Evolutionary conservation across 1,140 invertebrate species (phyloP), one percentile per base, ranked within the genome.

Genomic region (Macrotrachela quadricornifera): DNA sequence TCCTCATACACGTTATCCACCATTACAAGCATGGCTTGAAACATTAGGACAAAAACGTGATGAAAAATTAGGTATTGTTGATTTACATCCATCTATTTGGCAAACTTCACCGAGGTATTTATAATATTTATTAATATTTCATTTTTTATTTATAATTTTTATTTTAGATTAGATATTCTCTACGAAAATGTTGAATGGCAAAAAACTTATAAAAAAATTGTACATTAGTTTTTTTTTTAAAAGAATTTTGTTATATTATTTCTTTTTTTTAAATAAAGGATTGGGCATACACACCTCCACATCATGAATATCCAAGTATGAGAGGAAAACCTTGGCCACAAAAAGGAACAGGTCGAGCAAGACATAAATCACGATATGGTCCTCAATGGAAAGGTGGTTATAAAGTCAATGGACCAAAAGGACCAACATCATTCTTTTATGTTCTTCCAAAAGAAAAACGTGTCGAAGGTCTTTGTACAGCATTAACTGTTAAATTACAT

Each of bases 321-420:
- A 85, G 68, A 6, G 71, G 76, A 38, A 95, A 94, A 63, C 88
- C 88, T 0, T 91, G 86, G 84, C 84, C 82, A 10, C 92, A 97
- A 64, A 99, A 99, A 73, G 87, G 86, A 55, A 62, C 65, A 16
- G 91, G 92, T 1, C 73, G 77, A 60, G 82, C 91, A 21, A 73
- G 92, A 43, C 86, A 91, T 67, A 86, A 88, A 36, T 87, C 82
- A 44, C 85, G 83, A 56, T 74, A 85, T 57, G 85, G 86, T 6
- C 87, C 87, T 0, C 61, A 94, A 6, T 94, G 77, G 63, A 60
- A 60, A 42, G 75, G 77, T 38, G 87, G 70, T 65, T 88, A 85
- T 55, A 64, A 79, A 55, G 75, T 76, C 18, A 83, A 90, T 66
- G 91, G 90, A 0, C 88, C 88, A 6, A 75, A 87, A 46, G 80